Conservation (phyloP, 2,888 invertebrate species). For the Idaea biselata region DNA sequence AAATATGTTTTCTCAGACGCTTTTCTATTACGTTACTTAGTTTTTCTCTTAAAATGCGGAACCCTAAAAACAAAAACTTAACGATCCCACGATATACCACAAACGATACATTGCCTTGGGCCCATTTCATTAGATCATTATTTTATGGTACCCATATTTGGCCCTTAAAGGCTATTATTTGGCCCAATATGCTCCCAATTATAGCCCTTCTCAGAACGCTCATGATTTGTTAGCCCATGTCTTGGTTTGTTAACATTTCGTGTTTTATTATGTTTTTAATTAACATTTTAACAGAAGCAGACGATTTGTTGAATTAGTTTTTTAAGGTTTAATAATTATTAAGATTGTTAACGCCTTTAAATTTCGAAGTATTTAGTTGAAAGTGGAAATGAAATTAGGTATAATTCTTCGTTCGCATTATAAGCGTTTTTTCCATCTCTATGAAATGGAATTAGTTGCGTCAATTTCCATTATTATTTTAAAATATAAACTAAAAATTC, state of each 20-base stretch:
- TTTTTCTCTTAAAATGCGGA: slow-evolving; percentile 6
- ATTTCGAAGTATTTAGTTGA: not conserved
- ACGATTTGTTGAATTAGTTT: slow-evolving; percentile 2
- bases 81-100: slow-evolving; percentile 33
- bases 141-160: slow-evolving; percentile 72
- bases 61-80: slow-evolving; percentile 36
- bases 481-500: no score
- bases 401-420: not conserved
- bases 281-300: slow-evolving; percentile 5
- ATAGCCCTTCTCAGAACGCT: slow-evolving; percentile 37
- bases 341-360: not conserved
- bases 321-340: not conserved
- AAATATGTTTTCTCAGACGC: not conserved
- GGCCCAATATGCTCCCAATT: slow-evolving; percentile 51
- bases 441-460: no score
- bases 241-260: not conserved
- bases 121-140: slow-evolving; percentile 60
- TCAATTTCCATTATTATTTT: no score
- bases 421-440: no score
- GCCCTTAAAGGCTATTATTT: slow-evolving; percentile 61
- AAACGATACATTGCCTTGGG: slow-evolving; percentile 28
- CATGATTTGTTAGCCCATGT: slow-evolving; percentile 37
- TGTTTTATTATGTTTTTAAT: slow-evolving; percentile 7
- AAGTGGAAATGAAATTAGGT: not conserved
- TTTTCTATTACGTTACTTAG: slow-evolving; percentile 8